Evolutionary conservation across 2,113 vertebrate genomes (phyloP).

Genomic region (Notechis scutatus): DNA sequence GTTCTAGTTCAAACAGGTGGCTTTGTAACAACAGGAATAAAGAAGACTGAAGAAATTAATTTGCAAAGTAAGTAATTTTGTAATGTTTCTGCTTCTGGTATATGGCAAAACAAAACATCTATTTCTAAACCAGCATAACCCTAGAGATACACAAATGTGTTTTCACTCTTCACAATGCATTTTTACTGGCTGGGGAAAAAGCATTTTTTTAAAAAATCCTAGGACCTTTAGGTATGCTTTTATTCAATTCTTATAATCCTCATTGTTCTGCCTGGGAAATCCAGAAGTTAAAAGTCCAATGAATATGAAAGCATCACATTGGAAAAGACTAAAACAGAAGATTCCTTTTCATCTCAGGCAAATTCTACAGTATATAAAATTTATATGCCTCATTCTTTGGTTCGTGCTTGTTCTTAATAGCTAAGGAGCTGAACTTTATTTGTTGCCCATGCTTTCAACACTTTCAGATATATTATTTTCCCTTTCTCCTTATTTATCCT

Average conservation of each 20-base stretch:
- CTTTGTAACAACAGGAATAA: conserved; percentile 64
- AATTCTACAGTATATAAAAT: not conserved
- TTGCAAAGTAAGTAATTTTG: conserved; percentile 71
- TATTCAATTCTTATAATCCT: not conserved
- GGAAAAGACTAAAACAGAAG: not conserved
- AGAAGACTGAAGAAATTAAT: conserved; percentile 66
- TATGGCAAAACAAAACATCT: not conserved
- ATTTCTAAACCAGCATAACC: not conserved
- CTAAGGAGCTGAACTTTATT: not conserved
- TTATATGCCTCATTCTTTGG: not conserved
- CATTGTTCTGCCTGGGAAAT: not conserved
- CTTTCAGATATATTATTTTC: not conserved
- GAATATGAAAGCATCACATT: not conserved
- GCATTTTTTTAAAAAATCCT: not conserved
- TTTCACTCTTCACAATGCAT: not conserved
- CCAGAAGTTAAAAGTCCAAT: not conserved
- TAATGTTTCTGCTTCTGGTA: not conserved
- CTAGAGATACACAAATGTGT: not conserved
- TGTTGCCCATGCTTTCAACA: not conserved
- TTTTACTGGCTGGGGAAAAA: not conserved
- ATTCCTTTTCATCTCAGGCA: not conserved
- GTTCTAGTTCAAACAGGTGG: conserved; percentile 75
- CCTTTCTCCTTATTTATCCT: not conserved
- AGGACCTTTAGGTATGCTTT: not conserved
- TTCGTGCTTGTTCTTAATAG: not conserved